Base-by-base conservation (phyloP, 92 coral and sea anemone species). In the Porites cylindrica region DNA sequence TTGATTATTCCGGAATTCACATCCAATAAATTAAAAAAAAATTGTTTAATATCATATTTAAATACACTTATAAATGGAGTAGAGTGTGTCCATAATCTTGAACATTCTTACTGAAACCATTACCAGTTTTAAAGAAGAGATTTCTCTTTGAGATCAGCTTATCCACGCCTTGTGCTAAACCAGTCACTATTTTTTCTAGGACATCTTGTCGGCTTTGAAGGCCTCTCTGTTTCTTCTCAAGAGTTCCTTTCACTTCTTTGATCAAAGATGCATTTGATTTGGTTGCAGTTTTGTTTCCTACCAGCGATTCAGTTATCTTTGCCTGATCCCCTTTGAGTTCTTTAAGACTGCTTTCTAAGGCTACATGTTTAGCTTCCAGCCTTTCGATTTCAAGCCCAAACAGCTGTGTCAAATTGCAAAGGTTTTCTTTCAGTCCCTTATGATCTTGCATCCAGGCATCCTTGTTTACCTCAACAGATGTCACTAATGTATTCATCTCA, bases 381-480 rank as follows among this genome's bases (percentile, higher is more conserved):
- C 68, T 17, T 58, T 59, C 17, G 14, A 74, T 74, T 8, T 74
- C 78, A 51, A 74, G 78, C 8, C 51, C 81, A 76, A 76, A 76
- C 9, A 59, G 16, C 54, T 58, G 52, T 8, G 66, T 77, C 54
- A 77, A 77, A 14, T 77, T 77, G 10, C 38, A 16, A 77, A 77
- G 81, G 52, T 59, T 77, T 20, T 10, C 21, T 6, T 51, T 77
- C 29, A 77, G 14, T 29, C 68, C 81, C 13, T 59, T 51, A n/a
- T 77, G 81, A 53, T 58, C 67, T 17, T 77, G 67, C 52, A 3
- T 29, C 68, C 81, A 77, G 68, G 54, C 29, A 16, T 76, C 80
- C 59, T 76, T 76, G 67, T 76, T 76, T 56, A 54, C 80, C 53
- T 77, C 81, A 61, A 77, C 81, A 24, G 81, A 77, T 1, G 50